Evolutionary conservation across 2,888 invertebrate genomes (phyloP), one percentile per base, ranked within the genome.

Genomic region (Platypus cylindrus): DNA sequence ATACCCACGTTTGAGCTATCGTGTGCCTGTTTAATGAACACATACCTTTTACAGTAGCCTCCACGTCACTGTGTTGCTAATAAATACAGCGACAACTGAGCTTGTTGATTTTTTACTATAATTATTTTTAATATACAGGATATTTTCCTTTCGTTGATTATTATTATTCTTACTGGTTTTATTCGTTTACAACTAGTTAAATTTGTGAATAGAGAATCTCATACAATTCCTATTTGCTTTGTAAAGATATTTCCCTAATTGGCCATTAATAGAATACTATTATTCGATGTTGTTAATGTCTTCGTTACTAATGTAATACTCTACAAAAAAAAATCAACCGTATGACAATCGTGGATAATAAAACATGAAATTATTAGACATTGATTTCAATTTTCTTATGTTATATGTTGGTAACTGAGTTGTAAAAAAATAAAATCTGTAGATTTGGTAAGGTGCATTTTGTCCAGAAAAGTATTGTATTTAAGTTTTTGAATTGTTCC

Each of bases 1-100:
- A 15, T 33, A 38, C 57, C 59, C 58, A 60, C 58, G 60, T 60
- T 60, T 60, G 60, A 62, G 60, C 62, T 55, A 59, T 60, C 60
- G 59, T 60, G 59, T 60, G 58, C 60, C 58, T 62, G 56, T 58
- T 55, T 54, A 35, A 29, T 47, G 41, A 42, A 40, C 40, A 45
- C 45, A 31, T 35, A 41, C n/a, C n/a, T n/a, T n/a, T n/a, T n/a
- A n/a, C n/a, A 32, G 37, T 44, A 42, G 45, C 47, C 39, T 42
- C 44, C 47, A 48, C 46, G 41, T 48, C 41, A 44, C 41, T 36
- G 37, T 38, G 38, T 45, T 41, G 44, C 44, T 43, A 46, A n/a
- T 45, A 40, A 47, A 45, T 41, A 43, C 39, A 43, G 34, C 42
- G 39, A 35, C 37, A 25, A 16, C 14, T 24, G 11, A 12, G 36